Evolutionary conservation across 1,140 invertebrate genomes (phyloP).

Genomic region (Aphelenchoides avenae): DNA sequence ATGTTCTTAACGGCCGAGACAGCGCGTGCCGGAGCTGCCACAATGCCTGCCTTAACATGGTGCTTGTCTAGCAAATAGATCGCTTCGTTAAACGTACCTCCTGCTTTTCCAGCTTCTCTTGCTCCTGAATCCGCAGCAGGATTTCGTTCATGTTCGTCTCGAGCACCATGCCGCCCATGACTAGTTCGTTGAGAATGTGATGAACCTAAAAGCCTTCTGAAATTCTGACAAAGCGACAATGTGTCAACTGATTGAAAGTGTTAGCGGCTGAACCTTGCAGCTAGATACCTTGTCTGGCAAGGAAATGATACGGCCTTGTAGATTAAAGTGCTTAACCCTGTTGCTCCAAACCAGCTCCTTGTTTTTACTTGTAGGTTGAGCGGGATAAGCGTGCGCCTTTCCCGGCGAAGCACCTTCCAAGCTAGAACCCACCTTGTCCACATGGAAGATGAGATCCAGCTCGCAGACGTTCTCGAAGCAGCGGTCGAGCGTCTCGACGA

Average conservation of each 20-base stretch:
- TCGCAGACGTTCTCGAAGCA: slow-evolving; percentile 99
- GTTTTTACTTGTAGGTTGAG: no score
- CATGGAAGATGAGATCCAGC: slow-evolving; percentile 96
- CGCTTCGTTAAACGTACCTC: slow-evolving; percentile 68
- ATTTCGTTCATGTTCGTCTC: slow-evolving; percentile 99
- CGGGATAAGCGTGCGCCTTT: no score
- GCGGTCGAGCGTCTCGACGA: slow-evolving; percentile 75
- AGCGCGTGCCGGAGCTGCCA: slow-evolving; percentile 82
- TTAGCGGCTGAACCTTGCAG: no score
- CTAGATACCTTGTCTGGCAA: no score
- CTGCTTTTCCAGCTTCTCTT: slow-evolving; percentile 94
- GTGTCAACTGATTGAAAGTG: slow-evolving; percentile 6
- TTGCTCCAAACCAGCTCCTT: no score
- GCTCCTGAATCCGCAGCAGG: slow-evolving; percentile 87
- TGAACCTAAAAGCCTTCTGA: slow-evolving; percentile 70
- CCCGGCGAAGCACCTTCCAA: no score
- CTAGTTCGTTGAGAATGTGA: slow-evolving; percentile 92
- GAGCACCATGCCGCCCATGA: slow-evolving; percentile 98
- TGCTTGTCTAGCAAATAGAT: background rate
- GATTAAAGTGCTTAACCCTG: no score
- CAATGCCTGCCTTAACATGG: slow-evolving; percentile 76
- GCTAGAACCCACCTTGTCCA: slow-evolving; percentile 92
- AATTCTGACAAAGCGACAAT: slow-evolving; percentile 8
- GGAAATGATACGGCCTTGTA: no score
- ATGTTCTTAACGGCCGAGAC: slow-evolving; percentile 98